Base-by-base conservation (phyloP, 37 sponge, comb jelly and placozoan genomes). In the Beroe ovata region DNA sequence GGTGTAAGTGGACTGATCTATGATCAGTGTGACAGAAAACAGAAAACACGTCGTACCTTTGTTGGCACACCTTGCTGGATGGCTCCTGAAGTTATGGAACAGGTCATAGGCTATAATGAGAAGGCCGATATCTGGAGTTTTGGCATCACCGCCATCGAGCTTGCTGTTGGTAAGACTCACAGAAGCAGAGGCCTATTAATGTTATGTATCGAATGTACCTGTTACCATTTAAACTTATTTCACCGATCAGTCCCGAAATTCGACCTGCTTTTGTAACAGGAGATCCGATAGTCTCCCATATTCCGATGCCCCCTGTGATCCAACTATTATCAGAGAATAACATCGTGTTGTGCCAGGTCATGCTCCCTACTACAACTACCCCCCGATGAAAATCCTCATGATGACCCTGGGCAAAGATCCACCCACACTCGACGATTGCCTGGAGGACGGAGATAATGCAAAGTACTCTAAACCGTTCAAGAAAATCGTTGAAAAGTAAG, bases 21-120 rank as follows among this genome's bases (percentile, higher is more conserved):
- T 38, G 91, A 92, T 38, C 69, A 89, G 29, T 89, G 92, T 3
- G 90, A 90, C 26, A 60, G 89, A 62, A 92, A 91, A 40, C 90
- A 89, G 59, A 93, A 88, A 29, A 94, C 93, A 3, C 60, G 98
- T 25, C 91, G 81, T 8, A 97, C 98, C 3, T 97, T 97, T 90
- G 98, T 97, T 59, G 98, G 98, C 8, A 97, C 98, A 2, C 98
- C 98, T 0, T 97, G 98, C 60, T 97, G 98, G 98, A 97, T 97
- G 98, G 95, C 98, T 0, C 98, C 98, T 0, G 98, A 97, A 71
- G 84, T 77, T n/a, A 89, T 62, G 89, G 89, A 60, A 62, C 64
- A 62, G 28, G 64, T 63, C 28, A 20, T 40, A 14, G 94, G 94
- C 18, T 94, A 94, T 54, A 91, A 94, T 64, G 62, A 63, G 71